Evolutionary conservation across 1,140 invertebrate species (phyloP), one percentile per base, ranked within the genome.

Genomic region (Drosophila eugracilis): DNA sequence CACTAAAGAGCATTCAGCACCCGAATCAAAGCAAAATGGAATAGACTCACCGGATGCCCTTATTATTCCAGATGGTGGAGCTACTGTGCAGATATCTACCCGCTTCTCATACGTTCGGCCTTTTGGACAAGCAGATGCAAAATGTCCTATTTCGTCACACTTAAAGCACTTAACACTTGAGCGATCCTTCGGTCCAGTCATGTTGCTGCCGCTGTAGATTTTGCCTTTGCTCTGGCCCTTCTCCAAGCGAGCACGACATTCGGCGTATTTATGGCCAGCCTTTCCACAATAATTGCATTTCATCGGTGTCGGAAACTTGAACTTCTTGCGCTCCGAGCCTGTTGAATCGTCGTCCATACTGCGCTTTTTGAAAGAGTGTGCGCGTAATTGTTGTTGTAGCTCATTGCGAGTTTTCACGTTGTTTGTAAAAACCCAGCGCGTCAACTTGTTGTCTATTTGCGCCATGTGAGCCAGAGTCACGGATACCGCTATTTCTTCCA

Each of bases 21-120:
- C 42, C 4, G 42, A 24, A 7, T 44, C 6, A 5, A 44, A 48
- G 15, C 45, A 30, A 48, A 30, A 30, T 48, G 15, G 26, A 30
- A 30, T n/a, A 7, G 12, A 28, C 45, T 48, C 26, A 48, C 15
- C 45, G 15, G 10, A 17, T 30, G 14, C 14, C n/a, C 9, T 30
- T 48, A 30, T 28, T 47, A 10, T 47, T 47, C 14, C 24, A 14
- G 9, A 26, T 12, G 15, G 24, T 9, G 15, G 15, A n/a, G 12
- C 5, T 5, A 44, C 41, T 7, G 19, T 44, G 19, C 41, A 44
- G 3, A 5, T 21, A 19, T 42, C 12, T 12, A 42, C 19, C n/a
- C 10, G 5, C 19, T 42, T 42, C 10, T 42, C 4, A 12, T 12
- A 32, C 30, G 12, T 5, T 14, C 3, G n/a, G 12, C 32, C 32